These are phyloP conservation scores for Penaeus chinensis DNA, from an alignment of 1,140 invertebrate species.

Conservation along the genomic window DNA sequence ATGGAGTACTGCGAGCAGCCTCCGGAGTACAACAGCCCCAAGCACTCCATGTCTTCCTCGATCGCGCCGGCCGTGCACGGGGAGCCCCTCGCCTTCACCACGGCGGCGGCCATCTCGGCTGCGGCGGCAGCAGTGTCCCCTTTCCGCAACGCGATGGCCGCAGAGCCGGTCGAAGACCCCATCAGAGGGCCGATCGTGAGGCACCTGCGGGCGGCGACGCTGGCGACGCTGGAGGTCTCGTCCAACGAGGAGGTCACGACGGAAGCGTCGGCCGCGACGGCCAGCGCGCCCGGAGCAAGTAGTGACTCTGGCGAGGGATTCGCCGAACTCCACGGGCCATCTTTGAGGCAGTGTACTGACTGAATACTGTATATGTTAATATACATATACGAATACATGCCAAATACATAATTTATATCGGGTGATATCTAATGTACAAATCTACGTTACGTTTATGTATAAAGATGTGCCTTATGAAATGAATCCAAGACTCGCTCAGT, in stretches of 20 bases:
- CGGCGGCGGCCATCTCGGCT: background rate
- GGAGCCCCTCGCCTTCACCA: slow-evolving; percentile 28
- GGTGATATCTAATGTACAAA: slow-evolving; percentile 12
- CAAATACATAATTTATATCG: background rate
- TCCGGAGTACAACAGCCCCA: slow-evolving; percentile 47
- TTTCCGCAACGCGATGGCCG: background rate
- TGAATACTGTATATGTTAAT: no score
- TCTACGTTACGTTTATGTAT: background rate
- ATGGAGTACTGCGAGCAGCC: slow-evolving; percentile 26
- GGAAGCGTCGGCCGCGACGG: background rate
- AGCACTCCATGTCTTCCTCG: slow-evolving; percentile 21
- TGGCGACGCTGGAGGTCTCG: slow-evolving; percentile 42
- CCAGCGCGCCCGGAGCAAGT: background rate
- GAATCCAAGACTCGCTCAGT: background rate
- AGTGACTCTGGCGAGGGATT: background rate
- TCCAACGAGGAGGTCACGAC: background rate
- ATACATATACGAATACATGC: no score
- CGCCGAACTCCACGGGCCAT: background rate
- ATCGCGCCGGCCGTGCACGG: slow-evolving; percentile 28
- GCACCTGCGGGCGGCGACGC: slow-evolving; percentile 46
- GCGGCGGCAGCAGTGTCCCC: background rate
- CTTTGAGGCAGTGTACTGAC: background rate
- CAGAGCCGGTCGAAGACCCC: slow-evolving; percentile 36
- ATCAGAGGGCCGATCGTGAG: slow-evolving; percentile 47
- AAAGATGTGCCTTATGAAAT: background rate